These are phyloP conservation scores for Anguilla rostrata DNA, from an alignment of 2,113 vertebrate genomes.

Conservation along the genomic window DNA sequence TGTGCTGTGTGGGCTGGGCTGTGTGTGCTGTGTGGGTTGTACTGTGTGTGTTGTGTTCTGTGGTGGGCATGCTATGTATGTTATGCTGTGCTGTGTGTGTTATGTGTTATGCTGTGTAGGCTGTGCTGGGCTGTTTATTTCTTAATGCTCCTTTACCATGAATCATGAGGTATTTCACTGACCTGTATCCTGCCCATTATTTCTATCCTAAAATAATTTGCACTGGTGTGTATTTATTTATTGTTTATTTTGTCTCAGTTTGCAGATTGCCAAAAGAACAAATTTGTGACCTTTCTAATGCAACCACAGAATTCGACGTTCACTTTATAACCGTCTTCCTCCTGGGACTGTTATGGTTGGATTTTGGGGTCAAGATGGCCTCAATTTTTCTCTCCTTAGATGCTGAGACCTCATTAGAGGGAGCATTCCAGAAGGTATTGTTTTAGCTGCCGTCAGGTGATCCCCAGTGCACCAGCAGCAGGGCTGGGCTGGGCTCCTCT, in stretches of 20 bases:
- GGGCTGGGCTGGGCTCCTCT: neutral
- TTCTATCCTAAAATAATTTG: neutral
- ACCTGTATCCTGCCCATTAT: neutral
- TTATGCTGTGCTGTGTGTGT: too few species aligned
- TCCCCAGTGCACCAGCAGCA: neutral
- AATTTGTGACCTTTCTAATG: neutral
- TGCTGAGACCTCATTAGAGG: slow-evolving; percentile 44
- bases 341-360: slow-evolving; percentile 12
- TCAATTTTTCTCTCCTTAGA: slow-evolving; percentile 32
- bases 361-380: slow-evolving; percentile 9
- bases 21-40: too few species aligned
- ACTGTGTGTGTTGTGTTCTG: too few species aligned
- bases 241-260: neutral
- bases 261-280: neutral
- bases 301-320: neutral
- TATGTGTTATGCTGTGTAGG: too few species aligned
- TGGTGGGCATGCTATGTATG: too few species aligned
- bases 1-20: neutral
- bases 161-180: neutral
- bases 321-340: neutral
- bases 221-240: neutral
- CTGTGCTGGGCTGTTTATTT: neutral
- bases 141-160: too few species aligned
- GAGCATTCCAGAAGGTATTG: neutral
- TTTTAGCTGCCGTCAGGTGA: slow-evolving; percentile 18